phyloP scores from a whole-genome alignment of 1,140 invertebrate genomes.

The Diorhabda sublineata region DNA sequence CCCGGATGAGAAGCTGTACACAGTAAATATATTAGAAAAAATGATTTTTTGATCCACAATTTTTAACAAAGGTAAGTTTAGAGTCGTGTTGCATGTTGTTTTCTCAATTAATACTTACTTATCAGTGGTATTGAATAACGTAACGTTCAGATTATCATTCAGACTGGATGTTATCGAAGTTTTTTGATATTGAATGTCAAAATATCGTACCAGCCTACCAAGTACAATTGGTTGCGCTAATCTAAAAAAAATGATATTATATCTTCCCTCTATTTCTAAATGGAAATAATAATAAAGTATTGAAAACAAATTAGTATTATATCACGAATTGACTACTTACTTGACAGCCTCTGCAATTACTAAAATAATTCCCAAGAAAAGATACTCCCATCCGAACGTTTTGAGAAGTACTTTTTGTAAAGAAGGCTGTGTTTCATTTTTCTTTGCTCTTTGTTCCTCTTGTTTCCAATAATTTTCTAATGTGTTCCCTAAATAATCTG shows the following conservation, averaged over 20 bases:
- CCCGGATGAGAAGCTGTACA: too few species aligned
- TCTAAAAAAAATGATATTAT: conserved; percentile 47
- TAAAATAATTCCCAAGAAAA: conserved; percentile 42
- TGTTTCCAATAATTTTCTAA: conserved; percentile 52
- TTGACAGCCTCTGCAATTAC: conserved; percentile 41
- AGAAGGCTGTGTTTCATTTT: conserved; percentile 39
- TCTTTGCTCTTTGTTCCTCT: conserved; percentile 45
- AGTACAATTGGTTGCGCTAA: conserved; percentile 69
- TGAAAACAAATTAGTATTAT: too few species aligned
- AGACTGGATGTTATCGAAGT: conserved; percentile 21
- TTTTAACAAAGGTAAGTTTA: too few species aligned
- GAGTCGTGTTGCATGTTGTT: too few species aligned
- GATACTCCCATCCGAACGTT: conserved; percentile 40
- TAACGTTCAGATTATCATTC: too few species aligned
- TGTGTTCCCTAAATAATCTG: conserved; percentile 53
- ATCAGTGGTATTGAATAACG: too few species aligned
- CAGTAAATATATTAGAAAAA: too few species aligned
- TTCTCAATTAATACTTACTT: too few species aligned
- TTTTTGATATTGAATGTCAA: conserved; percentile 43
- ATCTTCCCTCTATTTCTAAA: neutral
- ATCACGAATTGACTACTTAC: conserved; percentile 27
- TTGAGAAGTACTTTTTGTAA: conserved; percentile 36
- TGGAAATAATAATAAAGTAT: neutral
- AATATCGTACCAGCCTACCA: conserved; percentile 67
- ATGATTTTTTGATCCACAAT: too few species aligned